Base-by-base conservation (phyloP, 2,113 vertebrate genomes). In the Sturnus vulgaris region DNA sequence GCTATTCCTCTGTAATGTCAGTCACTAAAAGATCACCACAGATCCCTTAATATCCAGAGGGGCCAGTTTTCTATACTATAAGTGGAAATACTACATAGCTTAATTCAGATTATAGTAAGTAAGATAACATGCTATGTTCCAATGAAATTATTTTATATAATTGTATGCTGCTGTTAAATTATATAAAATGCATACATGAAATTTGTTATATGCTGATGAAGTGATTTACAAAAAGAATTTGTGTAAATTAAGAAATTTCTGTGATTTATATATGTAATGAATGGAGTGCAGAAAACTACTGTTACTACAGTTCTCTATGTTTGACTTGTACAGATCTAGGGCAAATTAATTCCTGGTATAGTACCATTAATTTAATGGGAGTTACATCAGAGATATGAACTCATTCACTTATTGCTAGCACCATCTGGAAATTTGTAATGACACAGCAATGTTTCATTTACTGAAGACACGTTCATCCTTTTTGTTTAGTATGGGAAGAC, bases 341-440 rank as follows among this genome's bases (percentile, higher is more conserved):
- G 15, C 22, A 93, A 94, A 90, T 63, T 83, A 88, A 70, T 92
- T 79, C 60, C 71, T 78, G 16, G 28, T 68, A 35, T 86, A 83
- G 21, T 63, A 33, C 59, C 42, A 88, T 80, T 95, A 82, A 90
- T 89, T 82, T 81, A 44, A 80, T 83, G 56, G 75, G 70, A 90
- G 53, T 83, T 94, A 63, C 50, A 95, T 82, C 53, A 95, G 55
- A 89, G 68, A 63, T 76, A 88, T 68, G 82, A 90, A 95, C 66
- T 95, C 59, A 24, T 80, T 95, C 56, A 44, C 44, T 88, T 90
- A 90, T 61, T 92, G 66, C 82, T 80, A 40, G 40, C 37, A 94
- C 85, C 96, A 94, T 94, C 82, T 96, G 87, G 87, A 93, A 93
- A 94, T 94, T 73, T 82, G 82, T 87, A 95, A 83, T 88, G 68